Evolutionary conservation across 2,113 vertebrate species (phyloP).

Genomic region (Megaptera novaeangliae): DNA sequence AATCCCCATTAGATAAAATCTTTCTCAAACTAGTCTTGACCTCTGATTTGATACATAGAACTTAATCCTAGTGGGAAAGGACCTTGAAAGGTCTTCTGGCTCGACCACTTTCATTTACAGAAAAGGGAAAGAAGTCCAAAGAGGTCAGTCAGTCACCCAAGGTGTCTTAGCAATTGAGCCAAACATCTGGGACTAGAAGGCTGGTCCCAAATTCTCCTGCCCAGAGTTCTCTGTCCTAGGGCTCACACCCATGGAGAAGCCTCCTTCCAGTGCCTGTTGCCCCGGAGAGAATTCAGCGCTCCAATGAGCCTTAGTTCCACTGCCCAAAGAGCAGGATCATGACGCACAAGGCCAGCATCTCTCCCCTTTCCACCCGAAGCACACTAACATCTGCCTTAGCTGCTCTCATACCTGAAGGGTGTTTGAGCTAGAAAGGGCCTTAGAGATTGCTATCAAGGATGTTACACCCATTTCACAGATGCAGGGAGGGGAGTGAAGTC

Average conservation of each 20-base stretch:
- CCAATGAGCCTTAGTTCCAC: neutral
- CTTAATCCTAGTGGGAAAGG: neutral
- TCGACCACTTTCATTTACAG: neutral
- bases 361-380: neutral
- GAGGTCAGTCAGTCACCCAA: neutral
- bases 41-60: neutral
- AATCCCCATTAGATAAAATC: neutral
- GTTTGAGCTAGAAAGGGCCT: neutral
- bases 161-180: neutral
- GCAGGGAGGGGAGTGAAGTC: neutral
- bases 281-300: neutral
- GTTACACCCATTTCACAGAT: neutral
- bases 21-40: neutral
- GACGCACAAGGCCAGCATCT: neutral
- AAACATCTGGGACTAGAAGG: neutral
- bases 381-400: neutral
- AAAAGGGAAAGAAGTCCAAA: neutral
- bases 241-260: neutral
- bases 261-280: neutral
- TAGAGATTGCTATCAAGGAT: neutral
- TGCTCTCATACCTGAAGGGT: neutral
- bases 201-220: neutral
- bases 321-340: neutral
- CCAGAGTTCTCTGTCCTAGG: neutral
- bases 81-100: neutral